Base-by-base conservation (phyloP, 2,113 vertebrate species). In the Scytalopus superciliaris region DNA sequence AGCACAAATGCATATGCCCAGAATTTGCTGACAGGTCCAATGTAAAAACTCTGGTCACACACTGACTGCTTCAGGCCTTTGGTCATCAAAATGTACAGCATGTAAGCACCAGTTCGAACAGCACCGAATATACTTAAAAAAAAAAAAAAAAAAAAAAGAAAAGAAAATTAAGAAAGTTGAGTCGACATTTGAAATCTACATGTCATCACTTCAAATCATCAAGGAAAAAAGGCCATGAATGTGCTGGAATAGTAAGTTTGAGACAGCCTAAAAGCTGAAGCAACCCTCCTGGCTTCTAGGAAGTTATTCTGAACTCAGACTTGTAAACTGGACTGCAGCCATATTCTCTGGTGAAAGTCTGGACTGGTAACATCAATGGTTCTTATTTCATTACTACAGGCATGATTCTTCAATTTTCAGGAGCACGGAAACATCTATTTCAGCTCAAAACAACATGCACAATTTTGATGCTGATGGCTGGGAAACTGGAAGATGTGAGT, bases 41-140 rank as follows among this genome's bases (percentile, higher is more conserved):
- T 99, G 98, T 99, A 99, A 98, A 99, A 99, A 97, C 99, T 97
- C 98, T 99, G 99, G 98, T 99, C 99, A 95, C 99, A 99, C 52
- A 99, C 99, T 24, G 99, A 99, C 97, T 99, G 99, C 97, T 99
- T 99, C 84, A 99, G 98, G 86, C 99, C 99, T 98, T 99, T 99
- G 93, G 98, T 99, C 99, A 99, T 99, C 98, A 99, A 98, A 97
- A 99, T 98, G 98, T 99, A 98, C 84, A 98, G 98, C 99, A 99
- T 99, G 93, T 98, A 99, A 97, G 99, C 99, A 97, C 99, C 99
- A 87, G 99, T 99, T 97, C 99, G 99, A 94, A 99, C 97, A 98
- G 99, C 99, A 98, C 99, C 99, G 75, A 99, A 99, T 98, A 99
- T 99, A 98, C 99, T 99, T 95, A 25, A 93, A 70, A 80, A 97